These are phyloP conservation scores for Sebastes kiyomatsui DNA, from an alignment of 2,797 vertebrate genomes.

Conservation along the genomic window DNA sequence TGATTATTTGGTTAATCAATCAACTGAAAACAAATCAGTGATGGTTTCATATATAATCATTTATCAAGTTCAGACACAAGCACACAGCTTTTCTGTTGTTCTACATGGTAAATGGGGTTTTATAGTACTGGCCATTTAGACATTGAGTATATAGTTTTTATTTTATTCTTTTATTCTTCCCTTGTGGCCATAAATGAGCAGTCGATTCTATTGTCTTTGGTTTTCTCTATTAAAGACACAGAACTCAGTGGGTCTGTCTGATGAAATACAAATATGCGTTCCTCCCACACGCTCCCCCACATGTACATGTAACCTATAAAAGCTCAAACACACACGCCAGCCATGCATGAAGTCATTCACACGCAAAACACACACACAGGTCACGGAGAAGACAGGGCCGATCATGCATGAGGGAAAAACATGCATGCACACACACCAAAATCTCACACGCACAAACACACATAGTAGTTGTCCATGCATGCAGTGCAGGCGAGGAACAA, in stretches of 20 bases:
- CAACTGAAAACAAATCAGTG: background rate
- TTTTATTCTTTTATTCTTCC: background rate
- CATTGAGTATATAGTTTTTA: no score
- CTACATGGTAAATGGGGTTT: background rate
- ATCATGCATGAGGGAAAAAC: slow-evolving; percentile 49
- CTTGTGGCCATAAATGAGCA: background rate
- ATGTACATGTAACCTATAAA: slow-evolving; percentile 30
- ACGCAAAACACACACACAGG: slow-evolving; percentile 45
- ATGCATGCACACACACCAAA: slow-evolving; percentile 20
- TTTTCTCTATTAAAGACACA: background rate
- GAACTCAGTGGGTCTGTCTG: background rate
- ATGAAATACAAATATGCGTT: background rate
- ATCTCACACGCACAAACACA: slow-evolving; percentile 32
- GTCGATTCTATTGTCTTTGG: background rate
- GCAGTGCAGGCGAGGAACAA: slow-evolving; percentile 1
- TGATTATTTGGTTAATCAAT: background rate
- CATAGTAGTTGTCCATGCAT: slow-evolving; percentile 26
- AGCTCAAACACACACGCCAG: slow-evolving; percentile 11
- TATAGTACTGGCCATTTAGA: no score
- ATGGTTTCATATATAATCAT: background rate
- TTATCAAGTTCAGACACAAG: background rate
- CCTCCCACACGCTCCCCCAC: background rate
- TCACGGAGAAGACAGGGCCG: slow-evolving; percentile 26
- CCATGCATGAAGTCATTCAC: slow-evolving; percentile 46
- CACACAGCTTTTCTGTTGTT: background rate